A percentile compares a stretch with the other conserved stretches of the same genome.
phyloP scores from a whole-genome alignment of 2,888 invertebrate species.

The Acanthosepion esculentum region DNA sequence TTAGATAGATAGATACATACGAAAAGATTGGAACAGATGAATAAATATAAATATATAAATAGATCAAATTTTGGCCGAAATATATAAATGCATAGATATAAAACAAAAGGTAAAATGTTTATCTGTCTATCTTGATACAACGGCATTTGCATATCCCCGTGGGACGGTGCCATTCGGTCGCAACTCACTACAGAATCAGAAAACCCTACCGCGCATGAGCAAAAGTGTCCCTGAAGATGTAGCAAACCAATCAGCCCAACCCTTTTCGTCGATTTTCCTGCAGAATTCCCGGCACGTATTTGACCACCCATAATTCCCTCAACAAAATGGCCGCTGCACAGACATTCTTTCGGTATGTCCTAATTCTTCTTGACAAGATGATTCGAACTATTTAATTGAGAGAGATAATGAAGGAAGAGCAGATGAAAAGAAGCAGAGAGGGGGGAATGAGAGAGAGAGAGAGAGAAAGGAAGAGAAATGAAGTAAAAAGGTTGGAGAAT shows the following conservation, averaged over 20 bases:
- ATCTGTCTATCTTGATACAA: neutral
- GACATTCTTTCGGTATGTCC: neutral
- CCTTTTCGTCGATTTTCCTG: neutral
- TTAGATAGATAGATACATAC: no score
- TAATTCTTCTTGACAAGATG: constrained; percentile 13
- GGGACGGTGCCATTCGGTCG: neutral
- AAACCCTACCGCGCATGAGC: neutral
- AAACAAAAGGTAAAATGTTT: neutral
- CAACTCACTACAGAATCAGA: neutral
- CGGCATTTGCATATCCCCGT: neutral
- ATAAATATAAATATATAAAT: no score
- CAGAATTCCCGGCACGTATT: neutral
- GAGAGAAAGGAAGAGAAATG: no score
- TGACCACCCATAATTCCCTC: constrained; percentile 33
- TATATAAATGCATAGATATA: no score
- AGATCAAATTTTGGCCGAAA: no score
- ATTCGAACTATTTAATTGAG: constrained; percentile 6
- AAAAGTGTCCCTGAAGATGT: neutral
- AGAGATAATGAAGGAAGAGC: neutral
- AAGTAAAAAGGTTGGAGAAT: no score
- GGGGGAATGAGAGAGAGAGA: no score
- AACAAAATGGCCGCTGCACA: neutral
- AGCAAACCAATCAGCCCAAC: neutral
- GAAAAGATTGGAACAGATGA: no score
- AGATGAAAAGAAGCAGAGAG: neutral